These are phyloP conservation scores for Fragum whitleyi DNA, from an alignment of 2,888 invertebrate species.

Conservation along the genomic window DNA sequence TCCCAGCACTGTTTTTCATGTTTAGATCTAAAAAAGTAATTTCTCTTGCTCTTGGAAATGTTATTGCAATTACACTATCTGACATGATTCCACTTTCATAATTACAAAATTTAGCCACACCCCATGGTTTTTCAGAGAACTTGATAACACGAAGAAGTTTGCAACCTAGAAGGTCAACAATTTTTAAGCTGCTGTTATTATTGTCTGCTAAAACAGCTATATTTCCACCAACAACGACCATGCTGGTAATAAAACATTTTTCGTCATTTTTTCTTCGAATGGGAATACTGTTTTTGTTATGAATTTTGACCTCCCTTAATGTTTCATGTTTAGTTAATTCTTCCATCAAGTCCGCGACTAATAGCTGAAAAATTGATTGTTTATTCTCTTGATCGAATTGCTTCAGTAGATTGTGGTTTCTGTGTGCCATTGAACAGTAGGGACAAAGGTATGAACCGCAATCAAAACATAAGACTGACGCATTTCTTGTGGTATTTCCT, in stretches of 20 bases:
- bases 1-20: background rate
- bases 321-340: background rate
- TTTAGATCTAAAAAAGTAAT: background rate
- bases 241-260: background rate
- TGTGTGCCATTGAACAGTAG: background rate
- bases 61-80: background rate
- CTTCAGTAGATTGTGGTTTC: background rate
- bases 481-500: background rate
- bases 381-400: background rate
- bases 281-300: background rate
- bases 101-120: background rate
- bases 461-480: background rate
- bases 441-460: background rate
- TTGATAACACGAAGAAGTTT: background rate
- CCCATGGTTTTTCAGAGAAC: background rate
- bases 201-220: background rate
- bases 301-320: background rate
- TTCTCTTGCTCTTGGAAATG: background rate
- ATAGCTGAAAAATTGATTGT: background rate
- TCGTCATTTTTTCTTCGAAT: background rate
- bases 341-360: background rate
- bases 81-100: background rate
- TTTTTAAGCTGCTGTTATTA: background rate
- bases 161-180: background rate
- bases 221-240: background rate